phyloP scores from a whole-genome alignment of 2,888 invertebrate species.

The Dryocosmus kuriphilus region DNA sequence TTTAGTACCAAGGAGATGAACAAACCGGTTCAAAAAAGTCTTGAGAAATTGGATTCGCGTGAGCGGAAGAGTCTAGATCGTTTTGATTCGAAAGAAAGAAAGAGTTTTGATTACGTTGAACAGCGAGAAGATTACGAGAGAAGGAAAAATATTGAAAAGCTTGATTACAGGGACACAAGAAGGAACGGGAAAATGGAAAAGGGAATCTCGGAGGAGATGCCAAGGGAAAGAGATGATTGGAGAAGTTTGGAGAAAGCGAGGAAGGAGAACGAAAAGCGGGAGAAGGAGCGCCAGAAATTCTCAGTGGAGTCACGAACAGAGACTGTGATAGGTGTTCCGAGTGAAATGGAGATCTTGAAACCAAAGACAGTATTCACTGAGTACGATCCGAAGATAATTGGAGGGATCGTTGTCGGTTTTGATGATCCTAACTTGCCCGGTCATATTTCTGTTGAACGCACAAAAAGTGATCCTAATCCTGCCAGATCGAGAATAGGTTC shows the following conservation, averaged over 20 bases:
- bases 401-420: conserved; percentile 73
- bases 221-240: conserved; percentile 74
- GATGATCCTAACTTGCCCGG: conserved; percentile 67
- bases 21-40: conserved; percentile 52
- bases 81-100: conserved; percentile 60
- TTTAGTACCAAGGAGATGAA: conserved; percentile 58
- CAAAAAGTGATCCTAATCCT: conserved; percentile 92
- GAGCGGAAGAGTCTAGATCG: conserved; percentile 65
- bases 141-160: conserved; percentile 58
- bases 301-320: conserved; percentile 70
- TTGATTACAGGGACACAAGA: conserved; percentile 59
- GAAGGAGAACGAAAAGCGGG: conserved; percentile 71
- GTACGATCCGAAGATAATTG: conserved; percentile 84
- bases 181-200: conserved; percentile 56
- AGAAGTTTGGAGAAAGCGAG: conserved; percentile 72
- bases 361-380: conserved; percentile 78
- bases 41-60: conserved; percentile 62
- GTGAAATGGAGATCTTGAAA: conserved; percentile 70
- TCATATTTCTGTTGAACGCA: conserved; percentile 87
- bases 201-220: conserved; percentile 66
- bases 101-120: conserved; percentile 66
- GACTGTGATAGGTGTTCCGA: conserved; percentile 63
- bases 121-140: conserved; percentile 60
- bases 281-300: conserved; percentile 68
- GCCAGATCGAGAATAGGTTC: conserved; percentile 86